Evolutionary conservation across 2,797 vertebrate species (phyloP).

Genomic region (Perodicticus potto): DNA sequence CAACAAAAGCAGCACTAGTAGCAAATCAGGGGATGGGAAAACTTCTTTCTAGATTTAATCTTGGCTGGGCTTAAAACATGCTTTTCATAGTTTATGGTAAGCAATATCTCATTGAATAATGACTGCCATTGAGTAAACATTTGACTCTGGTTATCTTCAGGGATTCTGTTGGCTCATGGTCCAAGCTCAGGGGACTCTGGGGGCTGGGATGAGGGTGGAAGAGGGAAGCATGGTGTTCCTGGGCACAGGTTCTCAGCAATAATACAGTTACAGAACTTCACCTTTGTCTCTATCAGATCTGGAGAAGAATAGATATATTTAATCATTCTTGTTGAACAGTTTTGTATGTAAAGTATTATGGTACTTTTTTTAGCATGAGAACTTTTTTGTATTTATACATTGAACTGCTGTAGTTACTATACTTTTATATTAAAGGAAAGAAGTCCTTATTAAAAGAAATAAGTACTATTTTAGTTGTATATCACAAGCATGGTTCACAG

Average conservation of each 20-base stretch:
- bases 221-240: slow-evolving; percentile 71
- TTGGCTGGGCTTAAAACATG: slow-evolving; percentile 65
- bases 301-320: slow-evolving; percentile 86
- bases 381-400: slow-evolving; percentile 89
- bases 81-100: slow-evolving; percentile 79
- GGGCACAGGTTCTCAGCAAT: slow-evolving; percentile 71
- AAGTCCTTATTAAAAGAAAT: slow-evolving; percentile 74
- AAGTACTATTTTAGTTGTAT: too few relatives aligned
- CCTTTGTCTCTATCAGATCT: slow-evolving; percentile 86
- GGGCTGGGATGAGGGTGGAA: slow-evolving; percentile 24
- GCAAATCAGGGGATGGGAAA: slow-evolving; percentile 96
- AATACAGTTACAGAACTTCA: slow-evolving; percentile 81
- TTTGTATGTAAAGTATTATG: slow-evolving; percentile 90
- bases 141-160: slow-evolving; percentile 87
- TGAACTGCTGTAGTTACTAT: slow-evolving; percentile 86
- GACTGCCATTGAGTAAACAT: slow-evolving; percentile 85
- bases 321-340: slow-evolving; percentile 89
- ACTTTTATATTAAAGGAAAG: slow-evolving; percentile 87
- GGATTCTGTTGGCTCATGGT: slow-evolving; percentile 85
- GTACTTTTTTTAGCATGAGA: slow-evolving; percentile 88
- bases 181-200: slow-evolving; percentile 79
- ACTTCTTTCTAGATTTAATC: slow-evolving; percentile 97
- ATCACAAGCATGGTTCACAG: neutral
- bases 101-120: slow-evolving; percentile 80
- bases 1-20: slow-evolving; percentile 95